phyloP scores from a whole-genome alignment of 2,797 vertebrate species.

The Poeciliopsis presidionis region DNA sequence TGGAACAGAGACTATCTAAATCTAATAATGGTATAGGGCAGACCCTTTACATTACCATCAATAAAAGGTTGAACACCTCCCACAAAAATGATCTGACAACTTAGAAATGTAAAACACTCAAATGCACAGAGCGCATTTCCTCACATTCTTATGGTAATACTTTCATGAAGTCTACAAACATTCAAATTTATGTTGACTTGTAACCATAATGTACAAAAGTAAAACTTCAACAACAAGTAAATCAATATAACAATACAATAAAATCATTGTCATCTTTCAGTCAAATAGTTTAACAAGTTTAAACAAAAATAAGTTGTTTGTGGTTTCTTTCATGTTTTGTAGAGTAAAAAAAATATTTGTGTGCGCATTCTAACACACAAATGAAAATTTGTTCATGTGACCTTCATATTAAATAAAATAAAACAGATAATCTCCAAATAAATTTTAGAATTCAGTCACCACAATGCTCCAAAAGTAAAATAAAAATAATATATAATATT shows the following conservation, averaged over 20 bases:
- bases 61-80: slow-evolving; percentile 27
- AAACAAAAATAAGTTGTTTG: background rate
- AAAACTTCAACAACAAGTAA: background rate
- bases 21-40: background rate
- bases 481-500: background rate
- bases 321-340: background rate
- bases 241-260: background rate
- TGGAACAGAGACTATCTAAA: background rate
- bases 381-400: background rate
- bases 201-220: background rate
- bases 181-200: slow-evolving; percentile 51
- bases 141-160: slow-evolving; percentile 76
- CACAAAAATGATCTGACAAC: slow-evolving; percentile 9
- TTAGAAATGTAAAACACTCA: slow-evolving; percentile 29
- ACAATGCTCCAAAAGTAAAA: background rate
- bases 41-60: slow-evolving; percentile 1
- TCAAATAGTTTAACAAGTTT: background rate
- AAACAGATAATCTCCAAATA: background rate
- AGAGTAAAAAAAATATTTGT: background rate
- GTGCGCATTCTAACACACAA: background rate
- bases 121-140: slow-evolving; percentile 33
- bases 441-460: background rate
- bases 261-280: background rate
- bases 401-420: background rate
- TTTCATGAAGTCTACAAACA: slow-evolving; percentile 77